These are phyloP conservation scores for Triops cancriformis DNA, from an alignment of 1,140 invertebrate genomes.

Conservation along the genomic window DNA sequence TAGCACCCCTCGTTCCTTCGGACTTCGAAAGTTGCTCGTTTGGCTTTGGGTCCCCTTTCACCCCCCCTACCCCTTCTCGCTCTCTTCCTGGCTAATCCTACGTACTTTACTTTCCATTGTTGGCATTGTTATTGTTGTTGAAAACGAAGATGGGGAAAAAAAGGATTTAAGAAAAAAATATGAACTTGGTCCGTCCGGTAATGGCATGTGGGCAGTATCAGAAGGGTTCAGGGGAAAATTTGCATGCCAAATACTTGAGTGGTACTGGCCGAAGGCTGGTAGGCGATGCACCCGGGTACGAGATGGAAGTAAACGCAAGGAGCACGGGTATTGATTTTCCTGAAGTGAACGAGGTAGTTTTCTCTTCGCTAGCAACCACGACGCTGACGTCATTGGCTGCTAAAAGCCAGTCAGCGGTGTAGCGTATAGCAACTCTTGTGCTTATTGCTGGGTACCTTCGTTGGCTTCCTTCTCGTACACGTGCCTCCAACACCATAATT, in stretches of 20 bases:
- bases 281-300: background rate
- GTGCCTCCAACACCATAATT: conserved; percentile 23
- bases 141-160: no score
- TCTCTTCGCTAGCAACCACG: background rate
- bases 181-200: background rate
- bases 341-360: background rate
- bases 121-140: background rate
- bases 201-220: background rate
- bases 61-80: background rate
- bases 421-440: no score
- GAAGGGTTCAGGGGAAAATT: background rate
- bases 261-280: background rate
- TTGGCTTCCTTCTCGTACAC: conserved; percentile 25
- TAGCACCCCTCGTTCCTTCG: background rate
- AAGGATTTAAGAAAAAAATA: background rate
- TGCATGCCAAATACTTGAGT: background rate
- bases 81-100: background rate
- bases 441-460: background rate
- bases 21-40: background rate
- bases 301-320: background rate
- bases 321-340: background rate
- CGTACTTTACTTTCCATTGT: background rate
- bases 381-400: conserved; percentile 3
- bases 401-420: background rate
- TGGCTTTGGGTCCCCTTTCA: background rate